phyloP scores from a whole-genome alignment of 2,113 vertebrate genomes.

The Eudyptes chrysolophus region DNA sequence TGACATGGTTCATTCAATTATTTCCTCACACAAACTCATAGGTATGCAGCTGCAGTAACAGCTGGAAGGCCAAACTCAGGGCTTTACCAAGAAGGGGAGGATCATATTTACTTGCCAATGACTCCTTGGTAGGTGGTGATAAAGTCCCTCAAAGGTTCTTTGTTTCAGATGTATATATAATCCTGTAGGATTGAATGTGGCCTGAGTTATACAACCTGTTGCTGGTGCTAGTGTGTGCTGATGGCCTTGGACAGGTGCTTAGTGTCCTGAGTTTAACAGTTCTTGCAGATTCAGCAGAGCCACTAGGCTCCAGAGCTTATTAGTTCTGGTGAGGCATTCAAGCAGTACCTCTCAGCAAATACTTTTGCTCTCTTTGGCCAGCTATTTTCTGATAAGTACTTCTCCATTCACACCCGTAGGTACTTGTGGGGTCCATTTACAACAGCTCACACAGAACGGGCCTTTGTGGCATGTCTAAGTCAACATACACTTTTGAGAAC shows the following conservation, averaged over 20 bases:
- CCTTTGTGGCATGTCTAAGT: neutral
- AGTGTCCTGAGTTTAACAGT: neutral
- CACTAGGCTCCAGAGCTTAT: neutral
- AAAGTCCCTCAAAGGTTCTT: neutral
- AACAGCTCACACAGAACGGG: neutral
- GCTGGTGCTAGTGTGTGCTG: neutral
- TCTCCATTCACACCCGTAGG: neutral
- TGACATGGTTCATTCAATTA: neutral
- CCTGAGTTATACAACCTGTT: neutral
- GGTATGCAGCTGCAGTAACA: neutral
- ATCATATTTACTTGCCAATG: neutral
- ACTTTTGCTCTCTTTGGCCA: neutral
- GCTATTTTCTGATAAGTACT: neutral
- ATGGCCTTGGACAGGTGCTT: neutral
- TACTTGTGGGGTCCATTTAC: neutral
- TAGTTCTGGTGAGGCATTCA: neutral
- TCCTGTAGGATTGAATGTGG: neutral
- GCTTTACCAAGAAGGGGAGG: neutral
- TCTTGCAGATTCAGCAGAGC: neutral
- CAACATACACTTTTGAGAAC: neutral
- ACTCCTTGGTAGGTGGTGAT: neutral
- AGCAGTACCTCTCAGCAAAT: neutral
- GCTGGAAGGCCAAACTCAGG: neutral
- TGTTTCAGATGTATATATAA: neutral
- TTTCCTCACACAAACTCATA: neutral